Evolutionary conservation across 2,888 invertebrate species (phyloP), one percentile per base, ranked within the genome.

Genomic region (Leucoma salicis): DNA sequence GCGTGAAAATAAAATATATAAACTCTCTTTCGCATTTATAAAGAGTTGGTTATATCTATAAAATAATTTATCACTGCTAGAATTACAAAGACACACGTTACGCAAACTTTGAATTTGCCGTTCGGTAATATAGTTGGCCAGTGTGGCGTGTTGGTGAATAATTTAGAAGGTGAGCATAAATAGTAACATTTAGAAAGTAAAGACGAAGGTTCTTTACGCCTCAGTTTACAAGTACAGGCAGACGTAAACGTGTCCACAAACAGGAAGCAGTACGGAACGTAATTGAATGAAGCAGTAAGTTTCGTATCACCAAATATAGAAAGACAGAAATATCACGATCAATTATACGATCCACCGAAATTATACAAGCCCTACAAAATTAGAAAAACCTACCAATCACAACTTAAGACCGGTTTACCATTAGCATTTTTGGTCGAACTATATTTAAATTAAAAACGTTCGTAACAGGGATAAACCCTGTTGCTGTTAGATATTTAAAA

Each of bases 241-340:
- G 51, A 59, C 50, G 57, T 40, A 52, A 48, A 62, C 54, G 47
- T 62, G 49, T 49, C 50, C 53, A 52, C 38, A 40, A 55, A 40
- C 41, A 59, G 67, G 63, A 70, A 66, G 55, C 56, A 35, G 47
- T 49, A 53, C 53, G 53, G 54, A 60, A 65, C 59, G 54, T 59
- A 46, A 50, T 43, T 41, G 31, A 45, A 11, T 35, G 15, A 28
- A 25, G 39, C 35, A 14, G 13, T 35, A 42, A 48, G 39, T 21
- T 21, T 8, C 21, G 21, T 21, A 4, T 8, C 21, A 21, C 21
- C 21, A 8, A 21, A 21, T 21, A 21, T 8, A 21, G n/a, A n/a
- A n/a, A n/a, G n/a, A n/a, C n/a, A n/a, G n/a, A n/a, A n/a, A n/a
- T n/a, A n/a, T n/a, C n/a, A n/a, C n/a, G n/a, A n/a, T n/a, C n/a